Conservation (phyloP, 1,140 invertebrate genomes). For the Lasioglossum albipes region DNA sequence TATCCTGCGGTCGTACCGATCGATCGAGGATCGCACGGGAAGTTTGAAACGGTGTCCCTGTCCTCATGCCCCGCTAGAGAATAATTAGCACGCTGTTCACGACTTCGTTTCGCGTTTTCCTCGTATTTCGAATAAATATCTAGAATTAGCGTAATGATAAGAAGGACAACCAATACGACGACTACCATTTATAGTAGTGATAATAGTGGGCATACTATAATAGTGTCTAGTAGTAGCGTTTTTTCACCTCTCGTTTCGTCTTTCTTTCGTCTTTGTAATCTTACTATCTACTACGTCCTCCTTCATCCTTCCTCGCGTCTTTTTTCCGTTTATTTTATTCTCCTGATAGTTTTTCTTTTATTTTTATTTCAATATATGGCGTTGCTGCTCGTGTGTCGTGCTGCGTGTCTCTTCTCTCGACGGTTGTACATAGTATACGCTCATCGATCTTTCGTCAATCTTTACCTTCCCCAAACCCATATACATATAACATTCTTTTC, state of each 20-base stretch:
- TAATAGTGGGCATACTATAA: conserved; percentile 74
- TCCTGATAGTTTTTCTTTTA: conserved; percentile 1
- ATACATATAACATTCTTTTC: neutral
- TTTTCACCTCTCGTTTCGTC: conserved; percentile 45
- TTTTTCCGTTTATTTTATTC: no score
- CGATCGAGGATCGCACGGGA: neutral
- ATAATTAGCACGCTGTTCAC: conserved; percentile 67
- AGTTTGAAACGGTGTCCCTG: neutral
- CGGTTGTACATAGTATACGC: neutral
- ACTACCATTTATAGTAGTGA: conserved; percentile 75
- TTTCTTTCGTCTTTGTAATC: conserved; percentile 48
- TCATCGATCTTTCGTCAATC: conserved; percentile 13
- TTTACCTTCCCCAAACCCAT: neutral
- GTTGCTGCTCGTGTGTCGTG: conserved; percentile 66
- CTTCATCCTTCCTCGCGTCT: conserved; percentile 41
- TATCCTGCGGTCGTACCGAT: conserved; percentile 1
- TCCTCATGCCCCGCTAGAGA: conserved; percentile 48
- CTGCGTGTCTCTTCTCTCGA: conserved; percentile 56
- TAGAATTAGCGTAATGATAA: conserved; percentile 73
- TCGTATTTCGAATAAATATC: conserved; percentile 73
- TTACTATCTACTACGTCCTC: conserved; percentile 55
- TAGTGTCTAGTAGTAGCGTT: conserved; percentile 74
- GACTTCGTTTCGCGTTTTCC: conserved; percentile 33
- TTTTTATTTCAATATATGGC: conserved; percentile 72
- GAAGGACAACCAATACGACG: conserved; percentile 74